Evolutionary conservation across 2,888 invertebrate genomes (phyloP), one percentile per base, ranked within the genome.

Genomic region (Heliconius sara): DNA sequence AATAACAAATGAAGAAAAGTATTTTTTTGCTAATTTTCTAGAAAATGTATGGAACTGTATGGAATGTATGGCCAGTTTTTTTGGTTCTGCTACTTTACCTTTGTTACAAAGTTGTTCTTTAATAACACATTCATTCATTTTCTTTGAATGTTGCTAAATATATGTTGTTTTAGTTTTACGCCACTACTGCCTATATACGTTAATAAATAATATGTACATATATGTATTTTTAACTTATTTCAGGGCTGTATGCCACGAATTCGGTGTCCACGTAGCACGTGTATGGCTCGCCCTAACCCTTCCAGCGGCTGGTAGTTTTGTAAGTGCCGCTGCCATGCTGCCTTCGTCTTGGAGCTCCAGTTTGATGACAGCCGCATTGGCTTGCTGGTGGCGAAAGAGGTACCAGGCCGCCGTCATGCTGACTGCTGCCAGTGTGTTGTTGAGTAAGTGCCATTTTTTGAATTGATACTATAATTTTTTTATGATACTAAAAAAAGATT

Each of bases 321-420:
- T 98, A 43, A 96, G 98, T 1, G 96, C 97, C 83, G 96, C 98
- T 2, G 98, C 99, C 1, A 97, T 98, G 93, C 93, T 99, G 81
- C 99, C 99, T 0, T 98, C 99, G 7, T 97, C 98, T n/a, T 99
- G 99, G 96, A 98, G 99, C 81, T 97, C 98, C 97, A 98, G 98
- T 86, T 96, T 98, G 87, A 97, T 97, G 74, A 96, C 97, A 85
- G 96, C 97, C 3, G 98, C 98, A 0, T 96, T 98, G 86, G 98
- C 98, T 19, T 97, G 98, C 82, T 99, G 99, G 99, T 98, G 98
- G 96, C 97, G 97, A 22, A 96, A 97, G 77, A 96, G 97, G 83
- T 97, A 97, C 90, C 96, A 97, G 82, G 90, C 98, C 39, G 98
- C 99, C 3, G 96, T 99, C 60, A 96, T 98, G 87, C 95, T 97